Base-by-base conservation (phyloP, 2,113 vertebrate genomes). In the Equus quagga region DNA sequence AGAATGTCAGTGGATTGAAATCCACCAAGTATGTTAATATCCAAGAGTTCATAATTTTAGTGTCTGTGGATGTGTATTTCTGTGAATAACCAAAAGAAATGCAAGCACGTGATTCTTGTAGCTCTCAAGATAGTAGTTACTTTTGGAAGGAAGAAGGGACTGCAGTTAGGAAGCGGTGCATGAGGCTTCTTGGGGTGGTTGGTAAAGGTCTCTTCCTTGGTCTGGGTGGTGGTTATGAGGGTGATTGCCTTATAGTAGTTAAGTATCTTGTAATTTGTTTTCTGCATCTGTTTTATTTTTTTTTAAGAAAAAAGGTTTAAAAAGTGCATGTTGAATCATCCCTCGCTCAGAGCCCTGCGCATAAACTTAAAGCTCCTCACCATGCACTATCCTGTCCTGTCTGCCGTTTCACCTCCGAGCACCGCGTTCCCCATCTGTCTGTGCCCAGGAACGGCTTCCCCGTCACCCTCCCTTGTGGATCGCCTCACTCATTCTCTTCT, bases 51-150 rank as follows among this genome's bases (percentile, higher is more conserved):
- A n/a, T 89, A 80, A 73, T 82, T 73, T 41, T 0, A 46, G 31
- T 95, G 58, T 82, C 58, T 92, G 31, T 70, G 60, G 65, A 49
- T 67, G 62, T 64, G 13, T n/a, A 65, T 56, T 89, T 89, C 33
- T 14, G 14, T 85, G 85, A 26, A n/a, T 89, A 95, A 72, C 15
- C 41, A 36, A 60, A 80, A 51, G 31, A 95, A 95, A 86, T n/a
- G 41, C 44, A 76, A 46, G 51, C 41, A 23, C 41, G 14, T 17
- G 5, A 56, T 78, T 58, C 33, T 46, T 54, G 0, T 65, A 46
- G 49, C 3, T 72, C 60, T 83, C 36, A 44, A 84, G 28, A 54
- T 10, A 60, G 33, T 23, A 17, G 10, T 78, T 79, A 36, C 54
- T 91, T 41, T 67, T 70, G 72, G 49, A 72, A 87, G 72, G 49